Evolutionary conservation across 37 sponge, comb jelly and placozoan species (phyloP), one percentile per base, ranked within the genome.

Genomic region (Oopsacas minuta): DNA sequence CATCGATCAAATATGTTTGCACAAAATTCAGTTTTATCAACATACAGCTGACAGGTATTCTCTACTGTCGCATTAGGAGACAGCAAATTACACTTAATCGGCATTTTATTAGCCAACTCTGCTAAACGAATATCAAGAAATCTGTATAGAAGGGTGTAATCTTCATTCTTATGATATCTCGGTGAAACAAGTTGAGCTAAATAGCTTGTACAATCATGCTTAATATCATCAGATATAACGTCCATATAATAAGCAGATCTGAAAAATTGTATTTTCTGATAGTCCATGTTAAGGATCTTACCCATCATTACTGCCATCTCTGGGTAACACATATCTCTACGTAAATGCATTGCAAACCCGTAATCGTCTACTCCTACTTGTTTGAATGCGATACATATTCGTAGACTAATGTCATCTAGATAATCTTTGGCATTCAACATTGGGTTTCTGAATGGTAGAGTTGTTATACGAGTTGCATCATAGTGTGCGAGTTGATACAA

Each of bases 211-310:
- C 75, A 61, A 12, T 61, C 75, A n/a, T 61, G 75, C 30, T 61
- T 61, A 61, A 61, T 25, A 5, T 10, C 75, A 61, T 61, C 75
- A 20, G 75, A 61, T 32, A 61, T 61, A 25, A 61, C 30, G 28
- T 61, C 75, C 30, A n/a, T 61, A 34, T 61, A 61, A 34, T 61
- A 61, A 12, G 75, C 22, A 32, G 75, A 61, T n/a, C 75, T 3
- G 30, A 61, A 61, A 61, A 61, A 61, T 34, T 61, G 75, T 61
- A 61, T 61, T 61, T 61, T 61, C 75, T 61, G 28, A 12, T 61
- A n/a, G 28, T 61, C 75, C 75, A 12, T n/a, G 30, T 61, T 10
- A 34, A 61, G 75, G 5, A 61, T 34, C 22, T 12, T n/a, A n/a
- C 75, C 75, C 5, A 61, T 61, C 1, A 61, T 61, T 3, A 25